Conservation (phyloP, 1,140 invertebrate species). For the Liolophura sinensis region DNA sequence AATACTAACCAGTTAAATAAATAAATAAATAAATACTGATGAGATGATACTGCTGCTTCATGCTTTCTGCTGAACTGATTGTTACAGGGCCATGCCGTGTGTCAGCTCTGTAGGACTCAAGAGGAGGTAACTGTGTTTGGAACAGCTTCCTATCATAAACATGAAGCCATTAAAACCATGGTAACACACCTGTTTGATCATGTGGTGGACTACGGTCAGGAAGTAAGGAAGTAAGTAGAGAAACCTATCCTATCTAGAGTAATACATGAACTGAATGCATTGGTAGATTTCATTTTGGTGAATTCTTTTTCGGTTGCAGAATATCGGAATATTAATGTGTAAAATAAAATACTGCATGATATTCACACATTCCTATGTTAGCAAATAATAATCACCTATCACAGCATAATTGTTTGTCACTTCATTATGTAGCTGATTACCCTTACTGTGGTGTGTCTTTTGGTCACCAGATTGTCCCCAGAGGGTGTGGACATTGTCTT, state of each 20-base stretch:
- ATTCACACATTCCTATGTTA: no score
- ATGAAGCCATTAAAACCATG: slow-evolving; percentile 74
- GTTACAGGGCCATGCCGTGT: slow-evolving; percentile 75
- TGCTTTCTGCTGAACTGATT: not conserved
- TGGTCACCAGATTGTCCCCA: slow-evolving; percentile 35
- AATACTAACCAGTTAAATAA: no score
- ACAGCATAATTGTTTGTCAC: not conserved
- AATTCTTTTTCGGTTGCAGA: no score
- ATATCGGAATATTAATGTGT: no score
- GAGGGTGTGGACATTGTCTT: slow-evolving; percentile 83
- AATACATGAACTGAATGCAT: no score
- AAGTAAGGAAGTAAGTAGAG: slow-evolving; percentile 78
- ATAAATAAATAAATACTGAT: no score
- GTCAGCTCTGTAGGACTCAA: slow-evolving; percentile 80
- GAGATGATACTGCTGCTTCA: not conserved
- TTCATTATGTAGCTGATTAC: not conserved
- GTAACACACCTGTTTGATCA: slow-evolving; percentile 64
- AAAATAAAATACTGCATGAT: no score
- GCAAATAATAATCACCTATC: not conserved
- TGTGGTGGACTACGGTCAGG: slow-evolving; percentile 78
- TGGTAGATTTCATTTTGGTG: no score
- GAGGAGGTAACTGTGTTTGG: slow-evolving; percentile 81
- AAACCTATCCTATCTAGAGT: no score
- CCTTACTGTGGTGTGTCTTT: slow-evolving; percentile 5
- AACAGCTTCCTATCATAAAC: slow-evolving; percentile 82